Evolutionary conservation across 1,140 invertebrate genomes (phyloP).

Genomic region (Lepidotrigona ventralis): DNA sequence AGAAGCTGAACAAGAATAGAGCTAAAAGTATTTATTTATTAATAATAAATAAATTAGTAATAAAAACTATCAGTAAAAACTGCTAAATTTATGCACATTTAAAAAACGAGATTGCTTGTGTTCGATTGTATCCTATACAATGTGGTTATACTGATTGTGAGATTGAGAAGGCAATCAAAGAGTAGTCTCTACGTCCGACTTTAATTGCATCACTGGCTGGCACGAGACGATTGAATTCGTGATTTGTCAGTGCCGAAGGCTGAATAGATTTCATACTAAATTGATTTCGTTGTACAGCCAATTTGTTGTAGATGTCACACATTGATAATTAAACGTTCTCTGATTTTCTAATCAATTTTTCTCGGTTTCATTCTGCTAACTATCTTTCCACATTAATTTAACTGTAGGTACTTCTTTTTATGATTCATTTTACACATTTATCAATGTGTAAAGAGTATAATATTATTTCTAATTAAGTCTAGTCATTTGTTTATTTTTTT

Average conservation of each 20-base stretch:
- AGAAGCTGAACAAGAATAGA: background rate
- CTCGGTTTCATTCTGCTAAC: background rate
- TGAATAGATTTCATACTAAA: slow-evolving; percentile 40
- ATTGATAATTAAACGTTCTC: background rate
- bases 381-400: background rate
- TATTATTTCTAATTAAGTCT: background rate
- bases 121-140: background rate
- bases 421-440: background rate
- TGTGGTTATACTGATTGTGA: background rate
- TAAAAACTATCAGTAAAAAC: background rate
- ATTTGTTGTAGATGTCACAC: background rate
- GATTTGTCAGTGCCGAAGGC: slow-evolving; percentile 33
- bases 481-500: background rate
- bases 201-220: slow-evolving; percentile 35
- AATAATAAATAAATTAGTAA: background rate
- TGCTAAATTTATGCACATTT: background rate
- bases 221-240: slow-evolving; percentile 39
- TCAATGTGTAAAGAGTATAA: background rate
- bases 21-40: background rate
- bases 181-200: background rate
- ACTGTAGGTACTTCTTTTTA: background rate
- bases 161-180: slow-evolving; percentile 25
- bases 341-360: background rate
- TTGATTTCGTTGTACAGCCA: background rate
- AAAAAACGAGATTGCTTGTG: background rate